Evolutionary conservation across 2,888 invertebrate species (phyloP).

Genomic region (Diplolepis rosae): DNA sequence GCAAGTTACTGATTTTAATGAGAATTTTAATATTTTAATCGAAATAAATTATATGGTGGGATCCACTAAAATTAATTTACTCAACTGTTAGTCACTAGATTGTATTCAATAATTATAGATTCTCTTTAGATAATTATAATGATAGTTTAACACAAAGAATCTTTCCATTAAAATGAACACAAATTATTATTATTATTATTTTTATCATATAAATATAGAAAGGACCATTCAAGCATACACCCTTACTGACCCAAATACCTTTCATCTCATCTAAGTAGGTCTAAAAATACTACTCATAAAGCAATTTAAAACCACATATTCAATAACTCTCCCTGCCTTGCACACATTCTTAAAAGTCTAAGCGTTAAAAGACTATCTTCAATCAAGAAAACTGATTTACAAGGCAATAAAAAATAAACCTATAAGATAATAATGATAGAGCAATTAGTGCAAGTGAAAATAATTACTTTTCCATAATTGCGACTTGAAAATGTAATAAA

Average conservation of each 20-base stretch:
- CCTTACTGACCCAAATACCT: conserved; percentile 26
- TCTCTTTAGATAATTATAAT: conserved; percentile 1
- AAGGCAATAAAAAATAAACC: conserved; percentile 17
- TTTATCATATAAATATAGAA: no score
- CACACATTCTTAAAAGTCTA: neutral
- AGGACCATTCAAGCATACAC: neutral
- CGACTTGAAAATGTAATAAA: neutral
- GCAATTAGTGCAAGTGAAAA: conserved; percentile 28
- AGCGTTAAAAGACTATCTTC: conserved; percentile 19
- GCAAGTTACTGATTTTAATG: neutral
- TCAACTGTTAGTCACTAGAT: neutral
- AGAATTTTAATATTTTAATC: neutral
- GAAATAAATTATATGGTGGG: neutral
- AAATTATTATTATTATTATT: neutral
- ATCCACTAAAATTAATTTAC: neutral
- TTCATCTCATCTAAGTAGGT: conserved; percentile 7
- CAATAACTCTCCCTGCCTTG: conserved; percentile 10
- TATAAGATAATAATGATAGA: conserved; percentile 22
- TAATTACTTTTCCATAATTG: conserved; percentile 18
- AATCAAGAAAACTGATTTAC: conserved; percentile 12
- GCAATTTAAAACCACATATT: neutral
- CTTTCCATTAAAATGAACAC: neutral
- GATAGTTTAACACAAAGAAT: neutral
- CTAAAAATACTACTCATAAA: conserved; percentile 16
- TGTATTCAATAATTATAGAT: conserved; percentile 6